Evolutionary conservation across 2,888 invertebrate genomes (phyloP).

Genomic region (Tolmerus cingulatus): DNA sequence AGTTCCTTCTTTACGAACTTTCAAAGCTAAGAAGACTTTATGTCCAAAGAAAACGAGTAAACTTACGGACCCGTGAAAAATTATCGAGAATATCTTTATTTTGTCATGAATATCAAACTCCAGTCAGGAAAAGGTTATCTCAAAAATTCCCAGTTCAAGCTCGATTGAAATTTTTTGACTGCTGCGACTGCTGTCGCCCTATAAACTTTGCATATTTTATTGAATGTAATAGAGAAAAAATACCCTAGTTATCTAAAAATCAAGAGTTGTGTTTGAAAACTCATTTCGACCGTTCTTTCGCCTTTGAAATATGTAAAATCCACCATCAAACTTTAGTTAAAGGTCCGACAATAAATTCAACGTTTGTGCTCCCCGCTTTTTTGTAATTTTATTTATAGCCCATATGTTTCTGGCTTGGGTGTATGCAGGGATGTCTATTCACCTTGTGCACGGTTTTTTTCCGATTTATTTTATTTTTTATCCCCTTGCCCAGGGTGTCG

Average conservation of each 20-base stretch:
- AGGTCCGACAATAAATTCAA: constrained; percentile 47
- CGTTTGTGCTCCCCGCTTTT: constrained; percentile 45
- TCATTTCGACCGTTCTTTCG: constrained; percentile 8
- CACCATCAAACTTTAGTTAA: constrained; percentile 48
- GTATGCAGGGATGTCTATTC: constrained; percentile 25
- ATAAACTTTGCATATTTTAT: constrained; percentile 21
- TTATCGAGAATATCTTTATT: too few species aligned
- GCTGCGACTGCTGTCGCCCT: neutral
- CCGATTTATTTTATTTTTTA: constrained; percentile 39
- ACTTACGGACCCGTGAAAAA: too few species aligned
- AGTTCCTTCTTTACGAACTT: too few species aligned
- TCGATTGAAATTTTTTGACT: neutral
- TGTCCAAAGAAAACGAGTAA: too few species aligned
- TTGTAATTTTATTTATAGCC: constrained; percentile 48
- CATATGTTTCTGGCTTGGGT: constrained; percentile 42
- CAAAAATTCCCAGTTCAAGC: neutral
- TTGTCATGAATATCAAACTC: neutral
- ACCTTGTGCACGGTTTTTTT: constrained; percentile 35
- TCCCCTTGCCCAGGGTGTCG: neutral
- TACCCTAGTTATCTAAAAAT: neutral
- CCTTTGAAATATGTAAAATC: constrained; percentile 44
- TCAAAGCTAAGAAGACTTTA: too few species aligned
- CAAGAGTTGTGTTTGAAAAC: constrained; percentile 19
- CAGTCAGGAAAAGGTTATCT: neutral
- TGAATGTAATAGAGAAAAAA: neutral